A percentile compares a stretch with the other conserved stretches of the same genome.
These are phyloP conservation scores for Salminus brasiliensis DNA, from an alignment of 2,113 vertebrate species.

Conservation along the genomic window DNA sequence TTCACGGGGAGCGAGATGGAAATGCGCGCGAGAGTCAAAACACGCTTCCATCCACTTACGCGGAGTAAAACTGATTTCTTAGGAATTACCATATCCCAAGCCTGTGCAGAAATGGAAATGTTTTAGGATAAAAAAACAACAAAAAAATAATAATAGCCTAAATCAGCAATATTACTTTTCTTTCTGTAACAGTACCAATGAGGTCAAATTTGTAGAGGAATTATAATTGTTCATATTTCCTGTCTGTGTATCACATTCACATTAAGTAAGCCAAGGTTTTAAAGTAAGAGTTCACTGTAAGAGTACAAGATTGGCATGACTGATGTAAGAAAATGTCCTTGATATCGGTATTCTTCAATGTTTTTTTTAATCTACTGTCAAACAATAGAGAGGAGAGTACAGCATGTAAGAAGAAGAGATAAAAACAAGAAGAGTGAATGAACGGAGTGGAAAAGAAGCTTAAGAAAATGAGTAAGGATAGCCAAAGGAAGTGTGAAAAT, in stretches of 20 bases:
- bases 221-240: slow-evolving; percentile 1
- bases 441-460: neutral
- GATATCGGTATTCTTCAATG: neutral
- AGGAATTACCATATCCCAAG: slow-evolving; percentile 44
- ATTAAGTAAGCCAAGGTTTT: neutral
- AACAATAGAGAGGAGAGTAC: neutral
- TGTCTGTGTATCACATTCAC: neutral
- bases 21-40: slow-evolving; percentile 42
- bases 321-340: neutral
- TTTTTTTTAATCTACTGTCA: neutral
- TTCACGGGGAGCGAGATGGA: slow-evolving; percentile 49
- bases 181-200: neutral
- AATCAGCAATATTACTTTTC: slow-evolving; percentile 10
- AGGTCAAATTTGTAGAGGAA: slow-evolving; percentile 8
- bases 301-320: neutral
- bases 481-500: slow-evolving; percentile 10
- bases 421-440: too few species aligned
- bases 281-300: neutral
- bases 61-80: slow-evolving; percentile 32
- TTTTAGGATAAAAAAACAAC: slow-evolving; percentile 2
- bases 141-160: slow-evolving; percentile 13
- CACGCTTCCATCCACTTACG: slow-evolving; percentile 37
- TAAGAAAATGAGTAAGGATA: neutral
- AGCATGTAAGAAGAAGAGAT: neutral
- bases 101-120: slow-evolving; percentile 20